Base-by-base conservation (phyloP, 2,113 vertebrate species). In the Porphyrio hochstetteri region DNA sequence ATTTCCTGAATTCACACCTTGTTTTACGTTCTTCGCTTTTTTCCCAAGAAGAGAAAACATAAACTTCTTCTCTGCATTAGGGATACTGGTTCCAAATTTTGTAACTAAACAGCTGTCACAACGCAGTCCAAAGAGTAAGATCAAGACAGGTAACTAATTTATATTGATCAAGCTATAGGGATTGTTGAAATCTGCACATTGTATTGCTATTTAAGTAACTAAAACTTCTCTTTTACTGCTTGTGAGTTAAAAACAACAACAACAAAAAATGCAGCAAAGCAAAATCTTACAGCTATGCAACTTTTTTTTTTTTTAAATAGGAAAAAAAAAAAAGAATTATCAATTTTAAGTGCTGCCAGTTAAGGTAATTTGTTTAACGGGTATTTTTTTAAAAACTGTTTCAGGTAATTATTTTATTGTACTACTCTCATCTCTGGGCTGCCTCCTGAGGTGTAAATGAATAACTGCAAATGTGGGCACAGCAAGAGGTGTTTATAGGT, bases 201-300 rank as follows among this genome's bases (percentile, higher is more conserved):
- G 59, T 92, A 85, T 94, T 94, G 94, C 88, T 95, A 42, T 95
- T 94, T 91, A 95, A 96, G 72, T 92, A 88, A 96, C 78, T 95
- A 72, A 94, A 96, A 75, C 10, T 29, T 95, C 91, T 97, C 86
- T 96, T 90, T 82, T 94, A 95, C 93, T 95, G 93, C 91, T 97
- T 97, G 78, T 96, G 95, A 93, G 71, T 95, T 57, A 95, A 82
- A 93, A 46, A 46, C 44, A 46, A 40, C 2, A 14, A 85, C 50
- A 35, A 89, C 81, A 92, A 94, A 92, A 94, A 96, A 92, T 93
- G 96, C 93, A 96, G 91, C 94, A 97, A 95, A 96, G 95, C 96
- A 96, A 97, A 97, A 96, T 94, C 95, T 97, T 98, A 97, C 96
- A 98, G 97, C 98, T 98, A 98, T 98, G 98, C 98, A 98, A 98